phyloP scores from a whole-genome alignment of 2,113 vertebrate genomes.

The Tonatia bakeri region DNA sequence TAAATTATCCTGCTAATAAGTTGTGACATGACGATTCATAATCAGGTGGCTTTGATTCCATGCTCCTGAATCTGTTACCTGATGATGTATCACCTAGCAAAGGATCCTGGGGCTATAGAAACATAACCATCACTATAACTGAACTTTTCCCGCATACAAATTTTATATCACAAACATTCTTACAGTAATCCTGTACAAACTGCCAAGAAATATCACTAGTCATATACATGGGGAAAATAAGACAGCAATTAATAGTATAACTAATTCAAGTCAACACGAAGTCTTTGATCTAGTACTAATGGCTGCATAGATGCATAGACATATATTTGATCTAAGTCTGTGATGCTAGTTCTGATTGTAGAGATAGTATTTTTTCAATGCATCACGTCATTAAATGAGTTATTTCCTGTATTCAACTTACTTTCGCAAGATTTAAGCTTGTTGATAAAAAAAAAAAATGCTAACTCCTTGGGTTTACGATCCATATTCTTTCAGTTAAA shows the following conservation, averaged over 20 bases:
- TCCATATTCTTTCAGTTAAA: not conserved
- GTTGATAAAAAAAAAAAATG: slow-evolving; percentile 42
- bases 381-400: slow-evolving; percentile 31
- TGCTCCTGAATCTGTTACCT: not conserved
- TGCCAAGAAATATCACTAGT: not conserved
- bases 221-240: not conserved
- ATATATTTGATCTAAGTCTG: not conserved
- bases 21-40: not conserved
- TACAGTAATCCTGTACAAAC: not conserved
- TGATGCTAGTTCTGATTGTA: not conserved
- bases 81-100: too few relatives aligned
- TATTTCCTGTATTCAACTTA: slow-evolving; percentile 60
- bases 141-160: not conserved
- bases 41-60: not conserved
- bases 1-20: not conserved
- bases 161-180: not conserved
- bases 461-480: not conserved
- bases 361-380: slow-evolving; percentile 5
- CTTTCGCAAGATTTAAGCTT: slow-evolving; percentile 46
- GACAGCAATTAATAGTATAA: not conserved
- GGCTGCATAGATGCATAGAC: not conserved
- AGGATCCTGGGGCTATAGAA: not conserved
- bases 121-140: not conserved
- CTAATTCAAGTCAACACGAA: not conserved
- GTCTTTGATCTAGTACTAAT: not conserved